Percentiles rank a stretch among this genome's conserved stretches.
Evolutionary conservation across 2,888 invertebrate species (phyloP).

Genomic region (Myopa tessellatipennis): DNA sequence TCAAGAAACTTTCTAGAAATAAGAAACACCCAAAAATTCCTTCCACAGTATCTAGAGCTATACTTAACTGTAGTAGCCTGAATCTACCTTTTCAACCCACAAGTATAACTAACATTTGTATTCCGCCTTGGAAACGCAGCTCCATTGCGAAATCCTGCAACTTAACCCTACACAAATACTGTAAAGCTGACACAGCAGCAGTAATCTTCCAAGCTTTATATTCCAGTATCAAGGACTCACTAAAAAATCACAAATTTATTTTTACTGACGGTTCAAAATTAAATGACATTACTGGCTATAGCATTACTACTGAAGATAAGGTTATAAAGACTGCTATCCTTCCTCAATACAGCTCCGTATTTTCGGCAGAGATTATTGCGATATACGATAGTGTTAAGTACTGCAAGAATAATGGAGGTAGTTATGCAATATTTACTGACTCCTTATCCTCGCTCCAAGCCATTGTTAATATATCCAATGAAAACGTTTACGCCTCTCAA

Average conservation of each 20-base stretch:
- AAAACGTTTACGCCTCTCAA: neutral
- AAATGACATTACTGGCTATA: neutral
- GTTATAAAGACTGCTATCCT: neutral
- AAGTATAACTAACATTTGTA: neutral
- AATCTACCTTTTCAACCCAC: neutral
- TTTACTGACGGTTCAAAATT: slow-evolving; percentile 23
- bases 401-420: neutral
- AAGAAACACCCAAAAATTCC: too few relatives aligned
- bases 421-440: neutral
- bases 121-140: neutral
- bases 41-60: too few relatives aligned
- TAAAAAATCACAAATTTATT: neutral
- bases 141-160: slow-evolving; percentile 13
- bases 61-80: too few relatives aligned
- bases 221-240: neutral
- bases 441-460: slow-evolving; percentile 18
- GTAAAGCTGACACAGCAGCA: too few relatives aligned
- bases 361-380: slow-evolving; percentile 19
- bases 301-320: slow-evolving; percentile 1
- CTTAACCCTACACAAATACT: neutral
- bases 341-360: neutral
- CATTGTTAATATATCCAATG: slow-evolving; percentile 11
- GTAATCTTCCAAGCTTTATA: too few relatives aligned
- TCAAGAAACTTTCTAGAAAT: too few relatives aligned
- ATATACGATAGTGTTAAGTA: neutral